phyloP scores from a whole-genome alignment of 30 jellyfish, hydroid and myxozoan species.

The Hydra vulgaris region DNA sequence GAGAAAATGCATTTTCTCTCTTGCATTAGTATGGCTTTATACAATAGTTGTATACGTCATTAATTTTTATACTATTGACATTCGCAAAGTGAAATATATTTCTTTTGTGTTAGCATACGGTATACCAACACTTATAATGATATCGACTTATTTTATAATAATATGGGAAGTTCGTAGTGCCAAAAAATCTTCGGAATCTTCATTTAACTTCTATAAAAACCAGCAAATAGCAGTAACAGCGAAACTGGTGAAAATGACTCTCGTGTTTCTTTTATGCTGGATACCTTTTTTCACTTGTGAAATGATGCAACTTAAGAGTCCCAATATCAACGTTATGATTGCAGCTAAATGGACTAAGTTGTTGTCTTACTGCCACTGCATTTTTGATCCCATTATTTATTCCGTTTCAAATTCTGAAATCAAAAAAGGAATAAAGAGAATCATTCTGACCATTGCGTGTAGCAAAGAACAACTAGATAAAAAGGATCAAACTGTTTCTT shows the following conservation, averaged over 20 bases:
- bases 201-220: background rate
- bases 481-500: too few species aligned
- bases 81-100: background rate
- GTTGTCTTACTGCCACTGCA: conserved; percentile 18
- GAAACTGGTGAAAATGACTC: background rate
- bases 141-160: background rate
- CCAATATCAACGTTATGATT: background rate
- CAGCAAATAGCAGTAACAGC: conserved; percentile 4
- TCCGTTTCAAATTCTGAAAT: conserved; percentile 12
- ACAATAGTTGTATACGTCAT: background rate
- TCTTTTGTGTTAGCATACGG: background rate
- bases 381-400: conserved; percentile 11
- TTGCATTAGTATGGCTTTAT: conserved; percentile 12
- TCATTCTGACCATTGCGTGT: background rate
- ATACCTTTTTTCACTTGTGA: conserved; percentile 8
- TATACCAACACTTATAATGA: background rate
- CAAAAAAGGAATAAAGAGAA: background rate
- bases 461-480: background rate
- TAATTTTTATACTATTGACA: background rate
- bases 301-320: background rate
- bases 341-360: conserved; percentile 6
- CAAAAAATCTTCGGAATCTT: background rate
- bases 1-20: background rate
- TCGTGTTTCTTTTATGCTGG: conserved; percentile 4
- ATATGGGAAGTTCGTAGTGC: background rate